Base-by-base conservation (phyloP, 53 echinoderm and acorn worm species). In the Mesocentrotus franciscanus region DNA sequence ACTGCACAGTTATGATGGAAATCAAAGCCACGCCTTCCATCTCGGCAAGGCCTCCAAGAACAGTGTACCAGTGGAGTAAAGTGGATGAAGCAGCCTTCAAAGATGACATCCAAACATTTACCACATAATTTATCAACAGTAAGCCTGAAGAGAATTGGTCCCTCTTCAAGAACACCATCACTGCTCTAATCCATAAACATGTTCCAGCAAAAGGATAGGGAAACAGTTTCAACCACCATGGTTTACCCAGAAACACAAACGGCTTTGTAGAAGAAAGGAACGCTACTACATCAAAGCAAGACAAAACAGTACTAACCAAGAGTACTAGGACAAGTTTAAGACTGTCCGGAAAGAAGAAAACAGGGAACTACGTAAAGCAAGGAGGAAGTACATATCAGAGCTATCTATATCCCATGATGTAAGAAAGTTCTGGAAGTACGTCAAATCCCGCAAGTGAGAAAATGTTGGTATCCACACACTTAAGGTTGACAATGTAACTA, bases 241-340 rank as follows among this genome's bases (percentile, higher is more conserved):
- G 85, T 95, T 95, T 62, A 61, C 92, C 13, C 95, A 79, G 42
- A 95, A 90, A 83, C 95, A 92, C n/a, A n/a, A n/a, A n/a, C n/a
- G n/a, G n/a, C n/a, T n/a, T n/a, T n/a, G n/a, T n/a, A n/a, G n/a
- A n/a, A 95, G 29, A 81, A 96, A 94, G 84, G 78, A 96, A 74
- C 8, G 90, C 11, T 90, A 89, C 32, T 96, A 93, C 90, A 61
- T 96, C 71, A 96, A 94, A 94, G 94, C 94, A 81, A 91, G 64
- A 90, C 91, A 93, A 24, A 93, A 68, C 32, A 85, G 22, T 56
- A 59, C 24, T 26, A 59, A 56, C 0, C 64, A 60, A 29, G 94
- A 89, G 58, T 36, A 94, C 58, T 96, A 90, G 96, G 83, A 96
- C 8, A 68, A 57, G 36, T 96, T 90, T 90, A 89, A 60, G 61